Percentiles rank a stretch among this genome's conserved stretches.
Evolutionary conservation across 1,140 invertebrate species (phyloP).

Genomic region (Aphidius gifuensis): DNA sequence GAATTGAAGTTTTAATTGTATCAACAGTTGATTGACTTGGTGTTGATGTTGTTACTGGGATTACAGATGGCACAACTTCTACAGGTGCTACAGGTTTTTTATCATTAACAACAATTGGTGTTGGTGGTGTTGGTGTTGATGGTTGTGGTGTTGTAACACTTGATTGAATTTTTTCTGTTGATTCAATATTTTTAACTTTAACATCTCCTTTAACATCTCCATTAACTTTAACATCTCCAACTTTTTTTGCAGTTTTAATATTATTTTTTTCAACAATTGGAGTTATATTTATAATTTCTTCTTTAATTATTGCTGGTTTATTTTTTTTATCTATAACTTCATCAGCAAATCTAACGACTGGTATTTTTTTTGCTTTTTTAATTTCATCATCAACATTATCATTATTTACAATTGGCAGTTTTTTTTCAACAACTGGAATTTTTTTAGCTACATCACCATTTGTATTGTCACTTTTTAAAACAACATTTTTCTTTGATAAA

Average conservation of each 20-base stretch:
- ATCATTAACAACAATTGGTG: neutral
- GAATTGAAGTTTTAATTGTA: too few relatives aligned
- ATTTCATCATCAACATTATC: neutral
- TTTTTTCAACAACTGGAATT: neutral
- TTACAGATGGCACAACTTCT: too few relatives aligned
- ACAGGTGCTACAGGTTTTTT: too few relatives aligned
- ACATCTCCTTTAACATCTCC: neutral
- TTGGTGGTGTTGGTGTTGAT: neutral
- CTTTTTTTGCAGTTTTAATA: neutral
- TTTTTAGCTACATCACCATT: neutral
- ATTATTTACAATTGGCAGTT: neutral
- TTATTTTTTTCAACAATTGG: too few relatives aligned
- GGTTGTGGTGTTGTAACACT: too few relatives aligned
- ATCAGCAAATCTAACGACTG: neutral
- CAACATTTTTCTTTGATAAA: neutral
- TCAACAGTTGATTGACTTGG: too few relatives aligned
- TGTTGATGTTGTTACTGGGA: too few relatives aligned
- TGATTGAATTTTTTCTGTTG: neutral
- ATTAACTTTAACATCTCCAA: slow-evolving; percentile 2
- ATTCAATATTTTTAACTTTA: slow-evolving; percentile 6
- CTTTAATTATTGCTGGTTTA: neutral
- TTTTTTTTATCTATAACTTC: neutral
- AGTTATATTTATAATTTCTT: too few relatives aligned
- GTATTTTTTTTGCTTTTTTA: neutral
- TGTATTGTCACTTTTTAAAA: neutral